phyloP scores from a whole-genome alignment of 2,113 vertebrate species.

The Anhinga rufa region DNA sequence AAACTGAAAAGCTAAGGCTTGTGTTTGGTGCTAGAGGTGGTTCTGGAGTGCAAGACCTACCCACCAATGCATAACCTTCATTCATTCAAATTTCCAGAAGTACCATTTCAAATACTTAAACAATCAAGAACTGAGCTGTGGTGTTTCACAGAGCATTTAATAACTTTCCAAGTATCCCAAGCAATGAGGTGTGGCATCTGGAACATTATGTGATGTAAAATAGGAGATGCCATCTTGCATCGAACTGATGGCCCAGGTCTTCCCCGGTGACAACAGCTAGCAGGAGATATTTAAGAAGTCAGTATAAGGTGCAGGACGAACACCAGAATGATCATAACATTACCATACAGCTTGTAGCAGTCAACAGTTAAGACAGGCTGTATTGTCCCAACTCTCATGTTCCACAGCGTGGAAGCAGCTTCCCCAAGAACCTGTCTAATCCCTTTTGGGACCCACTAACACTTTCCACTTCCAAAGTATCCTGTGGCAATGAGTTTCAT shows the following conservation, averaged over 20 bases:
- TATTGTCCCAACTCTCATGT: not conserved
- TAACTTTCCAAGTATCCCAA: not conserved
- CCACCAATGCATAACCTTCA: not conserved
- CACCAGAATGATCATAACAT: not conserved
- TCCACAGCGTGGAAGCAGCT: not conserved
- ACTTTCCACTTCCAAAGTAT: not conserved
- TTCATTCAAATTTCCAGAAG: not conserved
- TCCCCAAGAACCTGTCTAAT: not conserved
- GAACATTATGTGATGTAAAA: not conserved
- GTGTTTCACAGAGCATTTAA: not conserved
- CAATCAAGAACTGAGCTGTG: not conserved
- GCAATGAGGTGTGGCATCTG: not conserved
- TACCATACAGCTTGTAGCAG: not conserved
- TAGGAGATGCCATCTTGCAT: not conserved
- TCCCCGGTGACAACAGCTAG: not conserved
- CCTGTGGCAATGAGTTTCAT: not conserved
- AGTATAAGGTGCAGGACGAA: not conserved
- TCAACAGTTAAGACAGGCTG: not conserved
- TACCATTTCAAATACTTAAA: not conserved
- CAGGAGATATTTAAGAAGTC: not conserved
- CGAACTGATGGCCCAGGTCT: not conserved
- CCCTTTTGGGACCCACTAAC: not conserved
- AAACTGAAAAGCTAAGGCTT: not conserved
- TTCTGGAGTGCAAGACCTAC: not conserved
- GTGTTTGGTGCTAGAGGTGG: not conserved